Percentiles rank a stretch among this genome's conserved stretches.
Evolutionary conservation across 2,113 vertebrate genomes (phyloP).

Genomic region (Neopipo cinnamomea): DNA sequence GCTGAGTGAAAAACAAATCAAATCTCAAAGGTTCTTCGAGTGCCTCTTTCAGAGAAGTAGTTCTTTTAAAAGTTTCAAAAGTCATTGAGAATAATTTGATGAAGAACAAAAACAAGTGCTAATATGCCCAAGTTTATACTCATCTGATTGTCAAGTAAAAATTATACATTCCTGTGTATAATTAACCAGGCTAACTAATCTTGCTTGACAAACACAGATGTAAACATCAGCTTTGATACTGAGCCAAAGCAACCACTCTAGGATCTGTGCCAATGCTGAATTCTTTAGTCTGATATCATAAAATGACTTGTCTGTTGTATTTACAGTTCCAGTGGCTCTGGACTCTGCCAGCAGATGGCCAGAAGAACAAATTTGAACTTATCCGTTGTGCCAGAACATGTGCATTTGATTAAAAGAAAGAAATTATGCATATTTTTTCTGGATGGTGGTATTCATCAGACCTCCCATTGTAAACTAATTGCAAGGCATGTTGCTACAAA

Average conservation of each 20-base stretch:
- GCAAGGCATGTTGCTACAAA: constrained; percentile 8
- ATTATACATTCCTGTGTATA: constrained; percentile 67
- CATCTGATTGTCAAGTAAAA: constrained; percentile 45
- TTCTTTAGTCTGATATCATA: constrained; percentile 73
- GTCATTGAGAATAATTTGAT: background rate
- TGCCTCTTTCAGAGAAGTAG: background rate
- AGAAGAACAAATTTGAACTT: constrained; percentile 69
- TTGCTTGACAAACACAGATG: constrained; percentile 73
- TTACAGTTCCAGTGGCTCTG: constrained; percentile 73
- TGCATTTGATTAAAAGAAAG: constrained; percentile 67
- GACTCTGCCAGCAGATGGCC: constrained; percentile 63
- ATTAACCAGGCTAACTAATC: constrained; percentile 76
- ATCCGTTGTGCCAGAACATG: constrained; percentile 61
- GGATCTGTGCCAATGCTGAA: constrained; percentile 73
- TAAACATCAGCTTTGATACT: constrained; percentile 58
- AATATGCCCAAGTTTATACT: constrained; percentile 6
- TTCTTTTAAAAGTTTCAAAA: background rate
- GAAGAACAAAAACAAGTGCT: constrained; percentile 30
- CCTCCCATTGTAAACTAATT: constrained; percentile 47
- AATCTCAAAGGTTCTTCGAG: background rate
- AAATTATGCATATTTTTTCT: constrained; percentile 54
- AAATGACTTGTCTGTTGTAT: constrained; percentile 74
- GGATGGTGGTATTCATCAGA: constrained; percentile 45
- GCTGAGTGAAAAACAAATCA: background rate
- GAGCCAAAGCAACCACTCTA: constrained; percentile 69